Base-by-base conservation (phyloP, 30 jellyfish, hydroid and myxozoan species). In the Nemopilema nomurai region DNA sequence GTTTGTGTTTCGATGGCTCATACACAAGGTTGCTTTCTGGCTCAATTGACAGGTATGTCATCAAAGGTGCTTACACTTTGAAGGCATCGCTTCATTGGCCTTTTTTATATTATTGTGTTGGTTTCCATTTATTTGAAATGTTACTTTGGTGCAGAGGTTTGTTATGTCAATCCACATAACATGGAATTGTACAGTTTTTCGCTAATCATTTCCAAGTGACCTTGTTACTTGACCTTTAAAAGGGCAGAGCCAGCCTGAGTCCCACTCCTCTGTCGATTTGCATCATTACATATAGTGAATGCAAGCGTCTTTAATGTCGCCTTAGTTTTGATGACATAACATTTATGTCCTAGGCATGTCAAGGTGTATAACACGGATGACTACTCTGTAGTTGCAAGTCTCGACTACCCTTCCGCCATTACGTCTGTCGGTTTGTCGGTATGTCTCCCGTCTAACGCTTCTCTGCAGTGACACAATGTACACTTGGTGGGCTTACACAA, bases 371-470 rank as follows among this genome's bases (percentile, higher is more conserved):
- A 94, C 62, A 80, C 94, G 41, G 70, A 53, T 19, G 99, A 94
- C 63, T 94, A 79, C 81, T 94, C 99, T 0, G 90, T 89, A 20
- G 99, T 94, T 21, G 90, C 95, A 0, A 85, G 76, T 53, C 33
- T 94, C 69, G 97, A 94, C 75, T 94, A 89, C 51, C 97, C 99
- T 13, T 89, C 99, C 13, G 83, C 97, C 0, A 74, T 94, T 4
- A 80, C 93, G 16, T 87, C 99, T 50, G 80, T 94, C 84, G 99
- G 87, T 16, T 30, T 94, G 3, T 94, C 99, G 77, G 99, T 94
- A 90, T 85, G 95, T 69, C 27, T 0, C 16, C 0, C n/a, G n/a
- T n/a, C n/a, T n/a, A n/a, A n/a, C n/a, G n/a, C n/a, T 51, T 49
- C 8, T 1, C 25, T 25, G 6, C 49, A 29, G 19, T 18, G 74